Conservation (phyloP, 2,888 invertebrate species). For the Yponomeuta evonymella region DNA sequence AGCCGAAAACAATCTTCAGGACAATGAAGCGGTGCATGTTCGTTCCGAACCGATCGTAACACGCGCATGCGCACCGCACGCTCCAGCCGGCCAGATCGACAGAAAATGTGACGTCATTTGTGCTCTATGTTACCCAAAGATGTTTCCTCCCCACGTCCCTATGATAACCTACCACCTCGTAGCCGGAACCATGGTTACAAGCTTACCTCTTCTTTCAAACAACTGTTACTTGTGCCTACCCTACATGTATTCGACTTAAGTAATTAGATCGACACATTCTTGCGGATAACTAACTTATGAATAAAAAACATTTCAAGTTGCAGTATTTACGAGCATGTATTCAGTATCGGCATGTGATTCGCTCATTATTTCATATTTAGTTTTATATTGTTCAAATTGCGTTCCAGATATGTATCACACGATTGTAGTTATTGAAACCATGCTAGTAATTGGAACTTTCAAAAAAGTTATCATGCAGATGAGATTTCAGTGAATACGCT, state of each 20-base stretch:
- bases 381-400: too few species aligned
- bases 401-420: neutral
- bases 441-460: neutral
- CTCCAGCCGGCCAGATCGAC: neutral
- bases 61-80: slow-evolving; percentile 45
- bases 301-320: too few species aligned
- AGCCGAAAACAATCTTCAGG: slow-evolving; percentile 40
- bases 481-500: neutral
- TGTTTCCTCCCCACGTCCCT: neutral
- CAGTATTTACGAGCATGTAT: neutral
- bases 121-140: neutral
- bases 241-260: neutral
- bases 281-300: neutral
- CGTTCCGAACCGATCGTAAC: slow-evolving; percentile 34
- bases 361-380: too few species aligned
- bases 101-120: neutral
- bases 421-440: neutral
- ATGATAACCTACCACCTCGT: slow-evolving; percentile 7
- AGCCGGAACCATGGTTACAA: slow-evolving; percentile 5
- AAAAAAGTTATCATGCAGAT: neutral
- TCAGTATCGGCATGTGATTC: neutral
- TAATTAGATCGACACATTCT: neutral
- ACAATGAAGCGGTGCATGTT: slow-evolving; percentile 54
- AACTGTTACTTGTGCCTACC: neutral
- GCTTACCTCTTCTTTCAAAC: neutral